Conservation (phyloP, 2,888 invertebrate species). For the Philhelius pedissequus region DNA sequence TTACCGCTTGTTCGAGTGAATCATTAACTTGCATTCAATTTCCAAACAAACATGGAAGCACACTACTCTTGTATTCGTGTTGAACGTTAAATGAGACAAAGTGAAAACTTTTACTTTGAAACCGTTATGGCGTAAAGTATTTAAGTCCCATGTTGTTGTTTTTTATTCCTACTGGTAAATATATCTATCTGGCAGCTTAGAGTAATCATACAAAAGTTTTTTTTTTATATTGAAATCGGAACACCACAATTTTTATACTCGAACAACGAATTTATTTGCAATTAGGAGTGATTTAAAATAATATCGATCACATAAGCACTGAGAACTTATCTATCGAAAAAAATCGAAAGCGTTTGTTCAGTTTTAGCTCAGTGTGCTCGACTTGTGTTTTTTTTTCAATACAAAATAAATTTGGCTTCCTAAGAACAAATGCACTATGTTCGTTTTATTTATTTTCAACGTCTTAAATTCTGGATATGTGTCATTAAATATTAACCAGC, state of each 20-base stretch:
- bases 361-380: too few species aligned
- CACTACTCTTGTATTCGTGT: background rate
- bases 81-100: background rate
- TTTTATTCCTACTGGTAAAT: background rate
- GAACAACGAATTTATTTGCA: background rate
- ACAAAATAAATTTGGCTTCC: too few species aligned
- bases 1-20: background rate
- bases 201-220: background rate
- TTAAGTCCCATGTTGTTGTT: background rate
- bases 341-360: too few species aligned
- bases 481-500: too few species aligned
- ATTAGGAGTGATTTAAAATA: background rate
- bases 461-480: too few species aligned
- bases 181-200: background rate
- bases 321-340: too few species aligned
- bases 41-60: background rate
- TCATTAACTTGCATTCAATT: slow-evolving; percentile 2
- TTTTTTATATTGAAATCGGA: slow-evolving; percentile 4
- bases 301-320: too few species aligned
- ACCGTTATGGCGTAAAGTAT: background rate
- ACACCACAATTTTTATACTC: background rate
- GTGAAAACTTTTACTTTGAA: slow-evolving; percentile 12
- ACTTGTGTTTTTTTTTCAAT: too few species aligned
- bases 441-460: too few species aligned
- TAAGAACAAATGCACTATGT: too few species aligned